Percentiles rank a stretch among this genome's conserved stretches.
Evolutionary conservation across 2,888 invertebrate species (phyloP).

Genomic region (Brenthis ino): DNA sequence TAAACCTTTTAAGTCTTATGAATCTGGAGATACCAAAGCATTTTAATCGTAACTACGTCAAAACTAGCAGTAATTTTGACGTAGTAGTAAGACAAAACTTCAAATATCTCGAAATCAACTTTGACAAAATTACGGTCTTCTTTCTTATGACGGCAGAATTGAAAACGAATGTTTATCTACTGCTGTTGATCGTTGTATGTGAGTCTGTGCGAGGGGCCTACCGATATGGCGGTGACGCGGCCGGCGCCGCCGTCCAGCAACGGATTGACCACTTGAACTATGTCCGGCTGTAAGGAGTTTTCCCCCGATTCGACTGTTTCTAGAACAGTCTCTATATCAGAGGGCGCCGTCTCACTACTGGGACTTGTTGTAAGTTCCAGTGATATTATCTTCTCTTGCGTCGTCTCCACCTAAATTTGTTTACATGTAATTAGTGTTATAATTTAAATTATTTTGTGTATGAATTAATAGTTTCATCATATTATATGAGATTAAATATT

Average conservation of each 20-base stretch:
- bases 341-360: conserved; percentile 81
- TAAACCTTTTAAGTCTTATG: no score
- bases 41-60: no score
- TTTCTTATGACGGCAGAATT: no score
- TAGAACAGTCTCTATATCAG: conserved; percentile 62
- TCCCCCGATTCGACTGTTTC: conserved; percentile 73
- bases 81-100: no score
- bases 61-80: no score
- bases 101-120: no score
- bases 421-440: not conserved
- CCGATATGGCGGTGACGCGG: conserved; percentile 73
- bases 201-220: conserved; percentile 70
- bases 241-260: conserved; percentile 75
- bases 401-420: conserved; percentile 90
- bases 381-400: conserved; percentile 95
- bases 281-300: conserved; percentile 79
- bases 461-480: conserved; percentile 4
- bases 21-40: no score
- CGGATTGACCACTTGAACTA: conserved; percentile 80
- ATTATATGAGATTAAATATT: not conserved
- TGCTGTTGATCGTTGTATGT: conserved; percentile 64
- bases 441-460: not conserved
- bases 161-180: not conserved
- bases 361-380: conserved; percentile 89
- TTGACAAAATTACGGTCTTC: no score